phyloP scores from a whole-genome alignment of 2,113 vertebrate species.

The Oceanodroma tethys region DNA sequence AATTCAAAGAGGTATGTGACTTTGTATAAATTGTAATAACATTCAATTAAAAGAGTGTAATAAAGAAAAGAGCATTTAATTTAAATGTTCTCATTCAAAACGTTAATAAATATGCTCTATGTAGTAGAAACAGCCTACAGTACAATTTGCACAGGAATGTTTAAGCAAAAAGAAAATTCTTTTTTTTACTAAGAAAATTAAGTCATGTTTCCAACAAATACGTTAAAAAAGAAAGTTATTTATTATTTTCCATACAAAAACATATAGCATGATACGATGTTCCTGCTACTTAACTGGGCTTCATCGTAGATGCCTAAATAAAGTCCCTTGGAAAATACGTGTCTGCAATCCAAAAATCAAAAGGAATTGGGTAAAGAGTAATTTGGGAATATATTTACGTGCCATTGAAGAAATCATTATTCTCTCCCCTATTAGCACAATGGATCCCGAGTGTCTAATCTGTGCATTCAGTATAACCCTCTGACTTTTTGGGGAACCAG shows the following conservation, averaged over 20 bases:
- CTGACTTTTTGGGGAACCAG: background rate
- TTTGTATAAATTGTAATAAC: background rate
- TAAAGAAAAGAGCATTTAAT: background rate
- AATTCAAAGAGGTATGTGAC: background rate
- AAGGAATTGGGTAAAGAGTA: background rate
- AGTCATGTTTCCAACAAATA: background rate
- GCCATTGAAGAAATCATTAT: background rate
- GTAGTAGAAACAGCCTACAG: background rate
- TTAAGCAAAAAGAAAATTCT: background rate
- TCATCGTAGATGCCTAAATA: background rate
- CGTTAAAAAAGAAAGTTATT: background rate
- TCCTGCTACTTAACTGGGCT: background rate
- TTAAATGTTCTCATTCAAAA: background rate
- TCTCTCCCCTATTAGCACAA: background rate
- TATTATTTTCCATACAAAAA: background rate
- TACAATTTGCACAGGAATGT: background rate
- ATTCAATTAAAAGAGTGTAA: background rate
- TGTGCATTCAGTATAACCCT: background rate
- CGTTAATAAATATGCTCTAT: background rate
- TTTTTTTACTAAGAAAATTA: background rate
- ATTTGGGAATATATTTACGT: background rate
- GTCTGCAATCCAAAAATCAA: background rate
- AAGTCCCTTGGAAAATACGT: background rate
- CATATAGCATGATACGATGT: background rate
- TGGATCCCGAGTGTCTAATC: background rate